Evolutionary conservation across 2,888 invertebrate species (phyloP).

Genomic region (Patella pellucida): DNA sequence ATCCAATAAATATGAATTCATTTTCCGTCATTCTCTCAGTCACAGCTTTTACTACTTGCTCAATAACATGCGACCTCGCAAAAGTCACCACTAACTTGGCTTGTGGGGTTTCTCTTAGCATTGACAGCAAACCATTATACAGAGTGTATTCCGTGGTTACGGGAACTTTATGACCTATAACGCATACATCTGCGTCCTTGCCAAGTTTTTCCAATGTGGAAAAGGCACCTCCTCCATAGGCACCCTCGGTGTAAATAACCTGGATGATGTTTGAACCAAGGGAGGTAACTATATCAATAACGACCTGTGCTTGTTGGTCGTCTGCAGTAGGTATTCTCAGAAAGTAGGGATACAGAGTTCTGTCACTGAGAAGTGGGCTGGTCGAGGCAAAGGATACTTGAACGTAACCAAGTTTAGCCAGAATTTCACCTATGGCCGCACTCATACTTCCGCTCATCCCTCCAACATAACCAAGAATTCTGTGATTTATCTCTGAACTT

Average conservation of each 20-base stretch:
- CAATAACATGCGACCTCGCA: not conserved
- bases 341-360: not conserved
- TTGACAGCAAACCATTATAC: not conserved
- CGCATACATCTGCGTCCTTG: not conserved
- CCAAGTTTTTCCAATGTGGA: not conserved
- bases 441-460: not conserved
- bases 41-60: not conserved
- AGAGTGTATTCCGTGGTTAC: not conserved
- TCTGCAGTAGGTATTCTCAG: conserved; percentile 2
- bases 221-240: not conserved
- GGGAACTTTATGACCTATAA: not conserved
- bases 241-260: not conserved
- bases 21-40: not conserved
- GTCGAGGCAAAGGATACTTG: not conserved
- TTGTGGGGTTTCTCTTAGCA: not conserved
- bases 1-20: not conserved
- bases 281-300: not conserved
- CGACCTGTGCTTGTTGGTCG: not conserved
- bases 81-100: not conserved
- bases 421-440: not conserved
- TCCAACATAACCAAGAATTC: not conserved
- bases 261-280: not conserved
- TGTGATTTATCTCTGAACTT: not conserved
- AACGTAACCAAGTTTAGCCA: not conserved
- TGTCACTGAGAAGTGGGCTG: not conserved